Conservation (phyloP, 2,113 vertebrate species). For the Misgurnus anguillicaudatus region DNA sequence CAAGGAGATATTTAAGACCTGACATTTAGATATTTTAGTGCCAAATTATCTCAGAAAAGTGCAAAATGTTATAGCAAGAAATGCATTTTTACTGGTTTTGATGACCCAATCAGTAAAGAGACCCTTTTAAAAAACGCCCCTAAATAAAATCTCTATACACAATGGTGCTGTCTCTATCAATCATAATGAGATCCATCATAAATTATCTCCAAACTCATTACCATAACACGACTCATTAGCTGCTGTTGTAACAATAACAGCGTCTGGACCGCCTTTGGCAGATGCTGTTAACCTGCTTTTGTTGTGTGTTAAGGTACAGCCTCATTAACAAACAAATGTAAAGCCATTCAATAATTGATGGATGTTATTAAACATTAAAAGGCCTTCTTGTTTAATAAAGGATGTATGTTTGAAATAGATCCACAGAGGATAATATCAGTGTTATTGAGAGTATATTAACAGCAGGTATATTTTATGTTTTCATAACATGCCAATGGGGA, state of each 20-base stretch:
- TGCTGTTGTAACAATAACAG: constrained; percentile 5
- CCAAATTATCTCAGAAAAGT: not conserved
- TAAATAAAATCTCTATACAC: not conserved
- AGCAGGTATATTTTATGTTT: not conserved
- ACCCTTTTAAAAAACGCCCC: not conserved
- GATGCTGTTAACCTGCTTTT: constrained; percentile 37
- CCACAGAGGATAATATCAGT: constrained; percentile 25
- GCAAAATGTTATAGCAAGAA: not conserved
- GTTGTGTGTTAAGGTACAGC: constrained; percentile 23
- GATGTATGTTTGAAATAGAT: constrained; percentile 24
- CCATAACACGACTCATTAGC: constrained; percentile 14
- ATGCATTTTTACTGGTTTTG: not conserved
- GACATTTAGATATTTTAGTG: not conserved
- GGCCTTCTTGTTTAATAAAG: constrained; percentile 44
- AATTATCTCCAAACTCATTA: constrained; percentile 23
- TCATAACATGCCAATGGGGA: not conserved
- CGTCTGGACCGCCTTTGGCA: not conserved
- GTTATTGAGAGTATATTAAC: constrained; percentile 12
- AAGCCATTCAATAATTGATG: constrained; percentile 45
- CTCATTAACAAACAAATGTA: constrained; percentile 40
- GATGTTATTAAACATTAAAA: constrained; percentile 50
- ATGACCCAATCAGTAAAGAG: not conserved
- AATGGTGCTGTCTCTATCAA: not conserved
- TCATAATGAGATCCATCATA: not conserved
- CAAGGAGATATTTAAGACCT: not conserved